Evolutionary conservation across 2,113 vertebrate genomes (phyloP).

Genomic region (Plectropomus leopardus): DNA sequence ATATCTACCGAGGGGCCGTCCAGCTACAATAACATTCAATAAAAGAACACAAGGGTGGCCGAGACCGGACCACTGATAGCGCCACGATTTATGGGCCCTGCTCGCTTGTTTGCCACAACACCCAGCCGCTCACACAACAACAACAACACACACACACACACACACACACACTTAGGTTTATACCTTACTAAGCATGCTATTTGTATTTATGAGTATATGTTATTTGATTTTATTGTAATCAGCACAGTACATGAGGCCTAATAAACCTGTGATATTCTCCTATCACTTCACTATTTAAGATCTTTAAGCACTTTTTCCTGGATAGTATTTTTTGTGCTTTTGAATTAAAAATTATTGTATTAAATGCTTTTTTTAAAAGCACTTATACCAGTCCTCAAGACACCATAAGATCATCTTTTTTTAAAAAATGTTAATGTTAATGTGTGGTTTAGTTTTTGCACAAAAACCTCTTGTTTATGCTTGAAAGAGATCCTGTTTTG

Average conservation of each 20-base stretch:
- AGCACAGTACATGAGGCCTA: neutral
- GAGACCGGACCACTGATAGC: slow-evolving; percentile 72
- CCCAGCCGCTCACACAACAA: neutral
- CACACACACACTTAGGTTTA: neutral
- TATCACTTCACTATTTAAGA: neutral
- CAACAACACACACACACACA: slow-evolving; percentile 5
- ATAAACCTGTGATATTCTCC: neutral
- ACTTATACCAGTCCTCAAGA: neutral
- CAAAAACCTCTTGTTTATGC: no score
- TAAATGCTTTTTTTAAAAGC: neutral
- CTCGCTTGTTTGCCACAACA: slow-evolving; percentile 44
- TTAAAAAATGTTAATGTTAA: no score
- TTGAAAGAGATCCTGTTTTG: no score
- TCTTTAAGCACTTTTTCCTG: neutral
- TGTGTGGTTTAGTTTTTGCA: no score
- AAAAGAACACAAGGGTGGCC: slow-evolving; percentile 74
- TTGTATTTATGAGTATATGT: slow-evolving; percentile 8
- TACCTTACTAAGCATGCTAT: neutral
- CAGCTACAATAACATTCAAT: slow-evolving; percentile 78
- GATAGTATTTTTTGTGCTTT: neutral
- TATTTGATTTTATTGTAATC: neutral
- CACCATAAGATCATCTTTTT: neutral
- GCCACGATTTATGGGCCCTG: slow-evolving; percentile 70
- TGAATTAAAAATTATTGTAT: neutral
- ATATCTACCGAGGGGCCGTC: slow-evolving; percentile 72